Evolutionary conservation across 2,797 vertebrate genomes (phyloP).

Genomic region (Gephyroberyx darwinii): DNA sequence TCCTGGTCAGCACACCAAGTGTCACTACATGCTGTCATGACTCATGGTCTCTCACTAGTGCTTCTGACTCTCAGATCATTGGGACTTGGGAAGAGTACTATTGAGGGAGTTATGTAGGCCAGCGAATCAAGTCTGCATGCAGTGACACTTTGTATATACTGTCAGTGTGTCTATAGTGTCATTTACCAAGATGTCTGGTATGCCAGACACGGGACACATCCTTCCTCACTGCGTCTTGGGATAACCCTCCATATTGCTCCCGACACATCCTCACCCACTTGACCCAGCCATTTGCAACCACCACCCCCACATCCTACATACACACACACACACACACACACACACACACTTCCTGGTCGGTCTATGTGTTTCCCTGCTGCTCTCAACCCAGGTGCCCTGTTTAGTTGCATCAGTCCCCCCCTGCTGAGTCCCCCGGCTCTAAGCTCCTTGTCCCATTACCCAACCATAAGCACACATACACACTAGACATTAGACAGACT

Average conservation of each 20-base stretch:
- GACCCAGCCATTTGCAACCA: not conserved
- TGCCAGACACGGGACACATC: constrained; percentile 21
- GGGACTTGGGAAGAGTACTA: not conserved
- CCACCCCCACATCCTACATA: constrained; percentile 6
- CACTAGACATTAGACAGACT: constrained; percentile 14
- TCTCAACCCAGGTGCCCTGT: not conserved
- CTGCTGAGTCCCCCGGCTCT: not conserved
- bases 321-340: constrained; percentile 24
- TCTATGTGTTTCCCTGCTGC: constrained; percentile 3
- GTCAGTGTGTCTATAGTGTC: constrained; percentile 14
- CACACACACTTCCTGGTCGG: not conserved
- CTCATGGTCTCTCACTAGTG: not conserved
- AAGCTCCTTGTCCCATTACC: constrained; percentile 28
- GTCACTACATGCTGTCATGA: not conserved
- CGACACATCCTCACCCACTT: constrained; percentile 19
- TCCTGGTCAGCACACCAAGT: constrained; percentile 3
- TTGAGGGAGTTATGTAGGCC: not conserved
- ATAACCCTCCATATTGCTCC: constrained; percentile 45
- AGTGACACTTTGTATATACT: not conserved
- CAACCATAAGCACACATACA: constrained; percentile 41
- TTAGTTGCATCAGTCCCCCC: constrained; percentile 5
- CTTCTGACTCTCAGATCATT: not conserved
- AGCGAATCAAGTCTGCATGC: not conserved
- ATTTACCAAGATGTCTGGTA: constrained; percentile 33
- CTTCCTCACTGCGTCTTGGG: constrained; percentile 35